Conservation (phyloP, 2,888 invertebrate species). For the Petrolisthes manimaculis region DNA sequence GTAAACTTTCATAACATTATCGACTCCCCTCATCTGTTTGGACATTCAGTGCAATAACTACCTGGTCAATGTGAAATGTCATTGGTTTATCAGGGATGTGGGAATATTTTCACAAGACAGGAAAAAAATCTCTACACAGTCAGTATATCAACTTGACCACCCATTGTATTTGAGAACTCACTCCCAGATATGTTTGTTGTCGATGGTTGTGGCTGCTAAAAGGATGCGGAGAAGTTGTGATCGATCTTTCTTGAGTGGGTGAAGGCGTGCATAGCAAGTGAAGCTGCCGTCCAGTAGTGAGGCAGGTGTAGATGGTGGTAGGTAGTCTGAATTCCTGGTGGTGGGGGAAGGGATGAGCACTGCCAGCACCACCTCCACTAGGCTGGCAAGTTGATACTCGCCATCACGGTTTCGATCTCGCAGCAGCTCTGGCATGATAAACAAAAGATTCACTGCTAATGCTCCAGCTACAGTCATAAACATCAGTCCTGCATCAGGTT, state of each 20-base stretch:
- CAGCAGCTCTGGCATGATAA: conserved; percentile 31
- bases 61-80: too few relatives aligned
- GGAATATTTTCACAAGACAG: too few relatives aligned
- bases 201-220: conserved; percentile 33
- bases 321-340: neutral
- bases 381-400: conserved; percentile 20
- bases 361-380: conserved; percentile 27
- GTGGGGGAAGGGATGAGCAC: neutral
- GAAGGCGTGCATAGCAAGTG: conserved; percentile 38
- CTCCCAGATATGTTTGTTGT: conserved; percentile 39
- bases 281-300: neutral
- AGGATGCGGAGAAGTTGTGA: conserved; percentile 30
- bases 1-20: too few relatives aligned
- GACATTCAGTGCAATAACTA: too few relatives aligned
- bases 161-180: conserved; percentile 1
- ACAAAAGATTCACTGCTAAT: neutral
- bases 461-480: too few relatives aligned
- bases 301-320: neutral
- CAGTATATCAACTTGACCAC: too few relatives aligned
- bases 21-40: too few relatives aligned
- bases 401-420: conserved; percentile 39
- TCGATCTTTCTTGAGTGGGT: conserved; percentile 47
- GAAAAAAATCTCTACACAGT: too few relatives aligned
- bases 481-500: too few relatives aligned
- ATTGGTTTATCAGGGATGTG: too few relatives aligned